Evolutionary conservation across 1,140 invertebrate genomes (phyloP).

Genomic region (Agrypnia vestita): DNA sequence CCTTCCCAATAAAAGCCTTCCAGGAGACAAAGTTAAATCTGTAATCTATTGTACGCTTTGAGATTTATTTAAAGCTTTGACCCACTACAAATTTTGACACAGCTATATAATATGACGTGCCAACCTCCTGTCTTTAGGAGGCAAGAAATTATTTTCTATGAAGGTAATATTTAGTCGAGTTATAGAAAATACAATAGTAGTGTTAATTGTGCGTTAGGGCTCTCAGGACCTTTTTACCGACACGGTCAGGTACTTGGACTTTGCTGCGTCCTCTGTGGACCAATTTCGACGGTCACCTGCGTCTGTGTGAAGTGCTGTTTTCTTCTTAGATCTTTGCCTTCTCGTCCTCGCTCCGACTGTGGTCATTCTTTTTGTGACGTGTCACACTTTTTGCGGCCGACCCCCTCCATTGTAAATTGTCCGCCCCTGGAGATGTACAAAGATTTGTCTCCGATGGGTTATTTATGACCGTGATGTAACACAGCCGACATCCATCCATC

Average conservation of each 20-base stretch:
- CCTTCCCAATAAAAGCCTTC: conserved; percentile 17
- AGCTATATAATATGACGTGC: background rate
- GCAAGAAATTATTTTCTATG: background rate
- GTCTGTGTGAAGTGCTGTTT: conserved; percentile 33
- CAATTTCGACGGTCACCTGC: conserved; percentile 35
- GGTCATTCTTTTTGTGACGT: conserved; percentile 35
- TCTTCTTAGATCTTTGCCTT: conserved; percentile 36
- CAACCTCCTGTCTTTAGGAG: background rate
- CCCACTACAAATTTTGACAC: conserved; percentile 42
- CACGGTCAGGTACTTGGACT: background rate
- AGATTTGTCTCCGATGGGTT: conserved; percentile 17
- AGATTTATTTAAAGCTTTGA: conserved; percentile 34
- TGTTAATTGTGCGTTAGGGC: no score
- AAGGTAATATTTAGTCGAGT: background rate
- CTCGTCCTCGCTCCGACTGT: conserved; percentile 10
- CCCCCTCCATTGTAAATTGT: conserved; percentile 43
- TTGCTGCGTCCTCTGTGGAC: background rate
- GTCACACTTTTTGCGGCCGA: conserved; percentile 41
- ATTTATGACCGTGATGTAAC: conserved; percentile 29
- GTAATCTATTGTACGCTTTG: conserved; percentile 11
- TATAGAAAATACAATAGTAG: background rate
- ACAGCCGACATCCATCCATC: conserved; percentile 24
- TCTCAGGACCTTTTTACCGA: no score
- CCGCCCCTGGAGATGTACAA: conserved; percentile 26
- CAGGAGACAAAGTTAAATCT: background rate